Percentiles rank a stretch among this genome's conserved stretches.
phyloP scores from a whole-genome alignment of 2,113 vertebrate species.

The Hippocampus guttulatus region DNA sequence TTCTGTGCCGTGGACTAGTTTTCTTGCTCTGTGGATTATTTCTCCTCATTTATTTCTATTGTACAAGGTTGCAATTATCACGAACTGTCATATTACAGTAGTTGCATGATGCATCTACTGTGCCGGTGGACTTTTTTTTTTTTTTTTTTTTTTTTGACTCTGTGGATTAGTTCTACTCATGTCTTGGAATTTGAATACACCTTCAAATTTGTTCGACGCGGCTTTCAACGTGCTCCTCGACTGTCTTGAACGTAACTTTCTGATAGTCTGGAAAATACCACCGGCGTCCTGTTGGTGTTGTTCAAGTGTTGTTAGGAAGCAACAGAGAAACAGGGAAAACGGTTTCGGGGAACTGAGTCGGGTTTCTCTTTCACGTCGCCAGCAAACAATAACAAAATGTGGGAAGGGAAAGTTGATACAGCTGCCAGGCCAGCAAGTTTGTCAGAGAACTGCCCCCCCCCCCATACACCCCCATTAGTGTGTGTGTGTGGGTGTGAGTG shows the following conservation, averaged over 20 bases:
- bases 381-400: slow-evolving; percentile 18
- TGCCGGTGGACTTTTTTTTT: no score
- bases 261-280: neutral
- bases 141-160: neutral
- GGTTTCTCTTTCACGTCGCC: slow-evolving; percentile 13
- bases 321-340: neutral
- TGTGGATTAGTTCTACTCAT: neutral
- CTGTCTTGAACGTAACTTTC: neutral
- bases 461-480: neutral
- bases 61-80: no score
- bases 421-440: slow-evolving; percentile 22
- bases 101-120: no score
- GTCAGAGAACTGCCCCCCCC: slow-evolving; percentile 10
- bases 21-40: no score
- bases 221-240: neutral
- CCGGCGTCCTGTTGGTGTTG: neutral
- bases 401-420: slow-evolving; percentile 38
- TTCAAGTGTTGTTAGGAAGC: neutral
- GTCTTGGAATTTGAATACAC: no score
- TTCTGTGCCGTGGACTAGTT: no score
- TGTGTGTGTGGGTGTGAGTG: slow-evolving; percentile 1
- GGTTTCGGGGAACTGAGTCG: slow-evolving; percentile 23
- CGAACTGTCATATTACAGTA: no score
- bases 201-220: no score
- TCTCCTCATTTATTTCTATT: no score